phyloP scores from a whole-genome alignment of 2,113 vertebrate genomes.

The Electrona antarctica region DNA sequence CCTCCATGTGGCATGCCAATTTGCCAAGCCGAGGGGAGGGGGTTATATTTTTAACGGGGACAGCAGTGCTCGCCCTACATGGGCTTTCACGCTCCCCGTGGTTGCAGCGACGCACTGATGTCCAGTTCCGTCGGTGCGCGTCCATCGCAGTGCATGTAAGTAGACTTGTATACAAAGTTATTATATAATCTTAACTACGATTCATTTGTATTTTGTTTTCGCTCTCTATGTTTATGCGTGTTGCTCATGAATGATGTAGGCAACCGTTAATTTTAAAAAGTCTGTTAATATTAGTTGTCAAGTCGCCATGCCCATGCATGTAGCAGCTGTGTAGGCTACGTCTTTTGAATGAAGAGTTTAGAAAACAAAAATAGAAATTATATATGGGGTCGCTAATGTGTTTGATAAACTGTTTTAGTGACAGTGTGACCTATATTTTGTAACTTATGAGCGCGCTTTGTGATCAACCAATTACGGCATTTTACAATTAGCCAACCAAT shows the following conservation, averaged over 20 bases:
- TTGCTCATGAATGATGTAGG: background rate
- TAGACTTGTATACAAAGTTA: constrained; percentile 4
- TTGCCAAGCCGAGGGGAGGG: background rate
- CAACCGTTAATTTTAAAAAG: background rate
- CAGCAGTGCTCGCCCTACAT: constrained; percentile 42
- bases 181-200: background rate
- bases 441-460: too few relatives aligned
- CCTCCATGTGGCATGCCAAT: constrained; percentile 20
- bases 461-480: too few relatives aligned
- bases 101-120: constrained; percentile 18
- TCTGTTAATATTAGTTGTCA: background rate
- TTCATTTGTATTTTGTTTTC: background rate
- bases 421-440: too few relatives aligned
- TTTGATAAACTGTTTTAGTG: too few relatives aligned
- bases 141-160: constrained; percentile 46
- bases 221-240: background rate
- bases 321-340: background rate
- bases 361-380: too few relatives aligned
- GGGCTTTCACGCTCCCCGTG: constrained; percentile 39
- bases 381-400: too few relatives aligned
- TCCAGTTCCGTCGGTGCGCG: constrained; percentile 25
- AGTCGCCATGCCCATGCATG: background rate
- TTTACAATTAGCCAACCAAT: too few relatives aligned
- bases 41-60: constrained; percentile 43
- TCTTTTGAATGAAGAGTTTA: background rate